Evolutionary conservation across 2,888 invertebrate genomes (phyloP).

Genomic region (Quadriops clusia): DNA sequence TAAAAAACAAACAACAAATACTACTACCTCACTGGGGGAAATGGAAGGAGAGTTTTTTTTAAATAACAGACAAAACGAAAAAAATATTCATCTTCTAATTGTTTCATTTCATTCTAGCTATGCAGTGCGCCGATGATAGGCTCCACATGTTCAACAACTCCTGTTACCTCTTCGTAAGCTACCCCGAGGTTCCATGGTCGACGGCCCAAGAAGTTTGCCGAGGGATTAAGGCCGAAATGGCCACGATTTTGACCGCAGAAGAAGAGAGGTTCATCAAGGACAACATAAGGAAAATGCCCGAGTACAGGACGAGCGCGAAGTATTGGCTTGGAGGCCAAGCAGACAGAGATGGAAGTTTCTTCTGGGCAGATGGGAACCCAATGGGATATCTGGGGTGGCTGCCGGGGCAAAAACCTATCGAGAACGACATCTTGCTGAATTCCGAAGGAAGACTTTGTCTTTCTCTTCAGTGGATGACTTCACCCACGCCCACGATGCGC

Average conservation of each 20-base stretch:
- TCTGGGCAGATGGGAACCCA: conserved; percentile 52
- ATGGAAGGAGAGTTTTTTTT: no score
- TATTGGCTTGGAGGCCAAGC: conserved; percentile 63
- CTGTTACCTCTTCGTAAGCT: conserved; percentile 66
- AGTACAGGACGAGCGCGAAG: conserved; percentile 58
- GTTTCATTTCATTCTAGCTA: conserved; percentile 37
- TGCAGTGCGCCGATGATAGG: conserved; percentile 59
- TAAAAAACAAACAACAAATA: no score
- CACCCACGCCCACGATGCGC: conserved; percentile 50
- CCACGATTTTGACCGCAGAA: conserved; percentile 54
- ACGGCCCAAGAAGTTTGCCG: conserved; percentile 58
- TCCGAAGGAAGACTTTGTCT: conserved; percentile 34
- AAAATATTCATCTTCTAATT: no score
- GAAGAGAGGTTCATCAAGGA: conserved; percentile 60
- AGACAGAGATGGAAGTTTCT: conserved; percentile 37
- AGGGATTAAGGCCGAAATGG: conserved; percentile 58
- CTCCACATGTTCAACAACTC: conserved; percentile 56
- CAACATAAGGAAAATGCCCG: conserved; percentile 54
- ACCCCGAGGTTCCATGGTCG: conserved; percentile 64
- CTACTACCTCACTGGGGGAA: no score
- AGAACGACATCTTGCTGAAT: conserved; percentile 25
- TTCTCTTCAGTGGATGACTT: conserved; percentile 53
- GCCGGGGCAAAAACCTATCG: conserved; percentile 39
- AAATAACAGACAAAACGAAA: no score
- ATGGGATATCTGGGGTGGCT: conserved; percentile 52